phyloP scores from a whole-genome alignment of 2,113 vertebrate genomes.

The Pseudopodoces humilis region DNA sequence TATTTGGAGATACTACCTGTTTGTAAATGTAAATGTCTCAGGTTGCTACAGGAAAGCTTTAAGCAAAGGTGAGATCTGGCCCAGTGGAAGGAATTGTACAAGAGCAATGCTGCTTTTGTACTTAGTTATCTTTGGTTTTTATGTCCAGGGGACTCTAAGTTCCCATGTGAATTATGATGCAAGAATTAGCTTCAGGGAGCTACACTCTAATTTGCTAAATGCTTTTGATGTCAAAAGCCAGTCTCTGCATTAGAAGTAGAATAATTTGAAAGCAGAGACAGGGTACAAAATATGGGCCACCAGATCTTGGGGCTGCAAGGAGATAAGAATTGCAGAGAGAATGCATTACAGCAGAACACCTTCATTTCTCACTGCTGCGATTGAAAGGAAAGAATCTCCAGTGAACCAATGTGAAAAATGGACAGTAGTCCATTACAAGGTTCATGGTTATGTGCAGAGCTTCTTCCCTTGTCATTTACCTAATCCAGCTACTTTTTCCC shows the following conservation, averaged over 20 bases:
- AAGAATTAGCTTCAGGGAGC: not conserved
- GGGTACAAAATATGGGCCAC: not conserved
- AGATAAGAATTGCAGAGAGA: not conserved
- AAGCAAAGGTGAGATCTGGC: not conserved
- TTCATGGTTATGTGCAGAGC: not conserved
- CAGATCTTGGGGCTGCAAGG: not conserved
- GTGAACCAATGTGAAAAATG: not conserved
- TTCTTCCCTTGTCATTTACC: not conserved
- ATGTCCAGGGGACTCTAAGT: not conserved
- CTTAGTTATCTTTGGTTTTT: not conserved
- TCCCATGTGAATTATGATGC: not conserved
- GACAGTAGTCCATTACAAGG: not conserved
- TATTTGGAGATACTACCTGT: not conserved
- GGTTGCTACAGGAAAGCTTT: not conserved
- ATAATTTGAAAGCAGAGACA: not conserved
- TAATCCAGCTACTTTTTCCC: not conserved
- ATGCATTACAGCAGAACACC: not conserved
- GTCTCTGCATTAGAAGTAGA: not conserved
- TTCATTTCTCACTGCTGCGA: not conserved
- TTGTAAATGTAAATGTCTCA: not conserved
- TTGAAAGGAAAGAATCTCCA: not conserved
- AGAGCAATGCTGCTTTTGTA: not conserved
- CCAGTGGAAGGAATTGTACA: not conserved
- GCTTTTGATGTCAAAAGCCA: conserved; percentile 27
- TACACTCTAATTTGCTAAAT: conserved; percentile 6